These are phyloP conservation scores for Atherinomorus stipes DNA, from an alignment of 2,113 vertebrate species.

Conservation along the genomic window DNA sequence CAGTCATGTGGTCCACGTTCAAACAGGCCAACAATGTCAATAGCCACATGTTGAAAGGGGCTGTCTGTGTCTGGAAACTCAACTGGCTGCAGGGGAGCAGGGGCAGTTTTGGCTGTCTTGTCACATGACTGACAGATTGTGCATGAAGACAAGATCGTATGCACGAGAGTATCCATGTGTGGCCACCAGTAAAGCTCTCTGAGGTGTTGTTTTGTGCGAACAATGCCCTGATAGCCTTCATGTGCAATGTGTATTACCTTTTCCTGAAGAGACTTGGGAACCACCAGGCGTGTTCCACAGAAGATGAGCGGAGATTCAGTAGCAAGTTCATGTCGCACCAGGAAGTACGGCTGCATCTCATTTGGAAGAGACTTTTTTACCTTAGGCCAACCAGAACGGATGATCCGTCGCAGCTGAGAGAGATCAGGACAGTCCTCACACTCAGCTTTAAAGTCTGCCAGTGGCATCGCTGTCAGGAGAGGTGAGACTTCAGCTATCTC, in stretches of 20 bases:
- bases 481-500: background rate
- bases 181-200: constrained; percentile 7
- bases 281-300: background rate
- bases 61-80: no score
- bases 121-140: background rate
- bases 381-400: background rate
- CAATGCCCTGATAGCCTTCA: constrained; percentile 2
- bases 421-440: background rate
- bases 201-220: background rate
- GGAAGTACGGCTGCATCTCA: constrained; percentile 7
- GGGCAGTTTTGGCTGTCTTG: background rate
- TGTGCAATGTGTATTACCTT: background rate
- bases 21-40: background rate
- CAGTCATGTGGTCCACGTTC: background rate
- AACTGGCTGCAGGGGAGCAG: no score
- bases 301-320: background rate
- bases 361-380: background rate
- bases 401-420: background rate
- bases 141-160: background rate
- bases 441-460: background rate
- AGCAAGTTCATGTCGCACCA: background rate
- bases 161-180: background rate
- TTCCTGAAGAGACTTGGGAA: background rate
- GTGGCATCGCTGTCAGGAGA: background rate
- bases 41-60: no score